Percentiles rank a stretch among this genome's conserved stretches.
Evolutionary conservation across 2,888 invertebrate genomes (phyloP).

Genomic region (Theretra japonica): DNA sequence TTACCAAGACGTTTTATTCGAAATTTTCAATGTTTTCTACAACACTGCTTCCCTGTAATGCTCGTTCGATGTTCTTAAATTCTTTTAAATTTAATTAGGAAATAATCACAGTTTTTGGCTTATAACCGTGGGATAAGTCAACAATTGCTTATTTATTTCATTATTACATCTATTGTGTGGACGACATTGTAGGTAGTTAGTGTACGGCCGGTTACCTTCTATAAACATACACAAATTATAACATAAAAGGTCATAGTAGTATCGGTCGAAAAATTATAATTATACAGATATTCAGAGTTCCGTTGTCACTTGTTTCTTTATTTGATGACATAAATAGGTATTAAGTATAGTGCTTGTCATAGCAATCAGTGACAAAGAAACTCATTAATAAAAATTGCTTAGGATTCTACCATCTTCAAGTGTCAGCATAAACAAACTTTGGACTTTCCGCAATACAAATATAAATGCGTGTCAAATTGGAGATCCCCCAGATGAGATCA

Average conservation of each 20-base stretch:
- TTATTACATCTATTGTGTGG: conserved; percentile 1
- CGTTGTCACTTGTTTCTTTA: conserved; percentile 5
- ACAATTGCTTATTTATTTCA: conserved; percentile 20
- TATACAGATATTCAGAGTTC: conserved; percentile 26
- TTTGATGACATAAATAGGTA: too few relatives aligned
- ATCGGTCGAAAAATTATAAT: conserved; percentile 27
- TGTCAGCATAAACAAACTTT: too few relatives aligned
- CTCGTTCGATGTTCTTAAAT: too few relatives aligned
- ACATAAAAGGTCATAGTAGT: conserved; percentile 27
- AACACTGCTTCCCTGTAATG: background rate
- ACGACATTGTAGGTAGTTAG: conserved; percentile 10
- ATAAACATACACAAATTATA: conserved; percentile 22
- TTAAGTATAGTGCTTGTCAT: too few relatives aligned
- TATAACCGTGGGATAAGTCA: background rate
- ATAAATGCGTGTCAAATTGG: too few relatives aligned
- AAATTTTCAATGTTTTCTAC: background rate
- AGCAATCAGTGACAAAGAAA: too few relatives aligned
- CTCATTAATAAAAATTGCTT: too few relatives aligned
- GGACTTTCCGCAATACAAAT: too few relatives aligned
- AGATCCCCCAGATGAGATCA: too few relatives aligned
- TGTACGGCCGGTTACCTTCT: conserved; percentile 9
- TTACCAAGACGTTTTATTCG: background rate
- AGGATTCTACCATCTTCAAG: too few relatives aligned
- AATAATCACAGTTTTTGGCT: conserved; percentile 8
- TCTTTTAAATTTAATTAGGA: background rate